phyloP scores from a whole-genome alignment of 2,888 invertebrate species.

The Nephrotoma flavescens region DNA sequence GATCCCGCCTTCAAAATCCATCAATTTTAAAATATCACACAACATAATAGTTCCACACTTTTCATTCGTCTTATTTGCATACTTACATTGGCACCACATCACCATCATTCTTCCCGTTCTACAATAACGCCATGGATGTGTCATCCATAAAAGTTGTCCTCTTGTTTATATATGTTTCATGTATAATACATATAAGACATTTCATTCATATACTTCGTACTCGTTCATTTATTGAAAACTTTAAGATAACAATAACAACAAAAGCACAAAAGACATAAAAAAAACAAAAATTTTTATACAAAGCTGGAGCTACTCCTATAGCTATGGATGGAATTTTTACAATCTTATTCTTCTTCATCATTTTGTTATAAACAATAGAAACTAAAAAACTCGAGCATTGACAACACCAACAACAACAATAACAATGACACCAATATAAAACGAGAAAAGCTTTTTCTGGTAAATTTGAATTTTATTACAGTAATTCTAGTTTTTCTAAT shows the following conservation, averaged over 20 bases:
- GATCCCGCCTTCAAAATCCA: not conserved
- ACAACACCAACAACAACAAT: not conserved
- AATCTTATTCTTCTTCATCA: not conserved
- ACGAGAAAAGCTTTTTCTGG: not conserved
- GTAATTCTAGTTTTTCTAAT: not conserved
- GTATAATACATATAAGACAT: not conserved
- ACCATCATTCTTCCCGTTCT: not conserved
- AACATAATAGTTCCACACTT: not conserved
- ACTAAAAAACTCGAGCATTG: not conserved
- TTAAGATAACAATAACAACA: not conserved
- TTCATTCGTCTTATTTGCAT: not conserved
- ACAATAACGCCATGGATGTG: not conserved
- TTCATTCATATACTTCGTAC: not conserved
- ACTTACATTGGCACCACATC: not conserved
- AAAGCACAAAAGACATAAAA: not conserved
- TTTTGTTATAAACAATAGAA: not conserved
- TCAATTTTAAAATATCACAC: not conserved
- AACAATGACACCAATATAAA: not conserved
- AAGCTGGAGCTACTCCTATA: not conserved
- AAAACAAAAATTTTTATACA: not conserved
- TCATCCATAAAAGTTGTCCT: not conserved
- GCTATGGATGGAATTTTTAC: not conserved
- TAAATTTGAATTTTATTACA: not conserved
- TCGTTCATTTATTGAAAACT: not conserved
- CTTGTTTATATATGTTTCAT: not conserved